phyloP scores from a whole-genome alignment of 2,888 invertebrate species.

The Eubasilissa splendida region DNA sequence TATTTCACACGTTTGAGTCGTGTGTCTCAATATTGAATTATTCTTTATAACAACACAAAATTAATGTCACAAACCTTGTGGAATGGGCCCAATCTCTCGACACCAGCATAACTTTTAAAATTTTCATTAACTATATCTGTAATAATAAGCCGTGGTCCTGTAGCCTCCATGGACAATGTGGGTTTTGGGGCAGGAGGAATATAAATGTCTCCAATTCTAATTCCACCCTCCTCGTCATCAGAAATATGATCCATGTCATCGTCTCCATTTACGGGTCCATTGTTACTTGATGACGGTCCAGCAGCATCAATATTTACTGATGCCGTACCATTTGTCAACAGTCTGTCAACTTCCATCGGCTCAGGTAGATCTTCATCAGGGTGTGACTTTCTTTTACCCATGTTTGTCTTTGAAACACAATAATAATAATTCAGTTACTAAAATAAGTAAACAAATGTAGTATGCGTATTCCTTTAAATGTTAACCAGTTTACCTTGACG shows the following conservation, averaged over 20 bases:
- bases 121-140: constrained; percentile 91
- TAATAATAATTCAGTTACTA: neutral
- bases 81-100: constrained; percentile 91
- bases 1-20: too few relatives aligned
- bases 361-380: neutral
- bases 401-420: neutral
- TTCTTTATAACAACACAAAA: too few relatives aligned
- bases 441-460: neutral
- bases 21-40: too few relatives aligned
- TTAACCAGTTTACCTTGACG: neutral
- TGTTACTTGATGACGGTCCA: neutral
- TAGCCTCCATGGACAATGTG: constrained; percentile 79
- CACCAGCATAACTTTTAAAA: constrained; percentile 97
- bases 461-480: neutral
- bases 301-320: neutral
- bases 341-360: constrained; percentile 34
- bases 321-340: neutral
- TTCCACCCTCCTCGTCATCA: constrained; percentile 80
- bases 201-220: constrained; percentile 85
- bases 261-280: constrained; percentile 21
- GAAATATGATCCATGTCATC: constrained; percentile 67
- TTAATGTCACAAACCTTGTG: constrained; percentile 81
- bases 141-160: constrained; percentile 91
- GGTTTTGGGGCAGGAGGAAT: constrained; percentile 85
- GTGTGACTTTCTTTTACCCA: constrained; percentile 3